Percentiles rank a stretch among this genome's conserved stretches.
Conservation (phyloP, 2,113 vertebrate genomes). For the Zosterops hypoxanthus region DNA sequence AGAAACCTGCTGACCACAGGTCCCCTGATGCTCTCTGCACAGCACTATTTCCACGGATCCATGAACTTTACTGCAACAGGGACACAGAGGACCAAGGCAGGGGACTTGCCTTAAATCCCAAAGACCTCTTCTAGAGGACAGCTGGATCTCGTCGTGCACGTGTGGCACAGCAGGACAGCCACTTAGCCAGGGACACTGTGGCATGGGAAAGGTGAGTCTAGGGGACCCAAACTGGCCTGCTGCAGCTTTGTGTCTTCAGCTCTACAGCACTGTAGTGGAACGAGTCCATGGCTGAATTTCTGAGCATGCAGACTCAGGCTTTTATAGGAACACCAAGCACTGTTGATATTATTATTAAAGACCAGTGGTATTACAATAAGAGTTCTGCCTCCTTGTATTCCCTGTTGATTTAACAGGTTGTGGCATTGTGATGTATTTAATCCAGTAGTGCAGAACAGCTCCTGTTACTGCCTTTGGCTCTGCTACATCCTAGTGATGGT, state of each 20-base stretch:
- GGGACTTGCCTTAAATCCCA: slow-evolving; percentile 55
- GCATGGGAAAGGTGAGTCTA: not conserved
- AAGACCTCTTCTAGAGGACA: not conserved
- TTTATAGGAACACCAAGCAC: not conserved
- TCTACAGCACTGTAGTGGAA: not conserved
- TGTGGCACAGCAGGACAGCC: not conserved
- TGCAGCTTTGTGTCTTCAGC: not conserved
- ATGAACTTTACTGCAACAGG: not conserved
- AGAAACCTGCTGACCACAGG: not conserved
- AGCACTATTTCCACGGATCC: not conserved
- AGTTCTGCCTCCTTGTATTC: not conserved
- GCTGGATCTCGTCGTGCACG: not conserved
- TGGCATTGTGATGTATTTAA: not conserved
- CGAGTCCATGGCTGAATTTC: not conserved
- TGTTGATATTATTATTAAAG: not conserved
- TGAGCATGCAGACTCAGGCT: not conserved
- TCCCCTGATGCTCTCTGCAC: not conserved
- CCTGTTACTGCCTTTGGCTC: not conserved
- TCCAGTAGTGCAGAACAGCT: not conserved
- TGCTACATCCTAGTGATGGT: not conserved
- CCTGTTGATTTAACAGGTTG: not conserved
- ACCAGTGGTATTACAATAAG: not conserved
- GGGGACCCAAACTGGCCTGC: not conserved
- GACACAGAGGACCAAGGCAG: not conserved
- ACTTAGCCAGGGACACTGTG: not conserved